These are phyloP conservation scores for Brachyistius frenatus DNA, from an alignment of 2,113 vertebrate genomes.

Conservation along the genomic window DNA sequence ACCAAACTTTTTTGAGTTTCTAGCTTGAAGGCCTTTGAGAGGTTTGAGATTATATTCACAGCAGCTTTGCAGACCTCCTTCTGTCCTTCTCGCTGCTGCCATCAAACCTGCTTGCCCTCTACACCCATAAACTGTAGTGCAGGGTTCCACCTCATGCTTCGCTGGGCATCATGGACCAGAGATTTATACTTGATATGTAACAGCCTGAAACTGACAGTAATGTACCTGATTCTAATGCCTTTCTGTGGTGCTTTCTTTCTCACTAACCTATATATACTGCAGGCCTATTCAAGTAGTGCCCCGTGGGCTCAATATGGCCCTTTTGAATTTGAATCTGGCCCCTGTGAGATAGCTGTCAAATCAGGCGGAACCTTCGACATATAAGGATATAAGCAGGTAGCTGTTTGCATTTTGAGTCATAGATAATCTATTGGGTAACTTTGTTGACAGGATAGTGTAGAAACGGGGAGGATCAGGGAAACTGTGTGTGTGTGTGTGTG, in stretches of 20 bases:
- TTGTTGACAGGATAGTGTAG: too few relatives aligned
- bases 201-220: constrained; percentile 41
- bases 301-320: too few relatives aligned
- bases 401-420: too few relatives aligned
- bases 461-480: too few relatives aligned
- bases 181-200: constrained; percentile 58
- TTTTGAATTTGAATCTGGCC: too few relatives aligned
- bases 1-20: constrained; percentile 51
- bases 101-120: constrained; percentile 51
- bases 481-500: too few relatives aligned
- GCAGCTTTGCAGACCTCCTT: constrained; percentile 53
- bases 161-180: constrained; percentile 58
- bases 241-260: constrained; percentile 10
- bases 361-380: too few relatives aligned
- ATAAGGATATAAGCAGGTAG: too few relatives aligned
- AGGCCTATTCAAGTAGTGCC: too few relatives aligned
- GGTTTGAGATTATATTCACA: constrained; percentile 40
- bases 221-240: constrained; percentile 23
- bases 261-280: constrained; percentile 1
- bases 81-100: constrained; percentile 53
- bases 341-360: too few relatives aligned
- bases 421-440: too few relatives aligned
- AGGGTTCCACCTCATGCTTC: constrained; percentile 62
- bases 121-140: constrained; percentile 59
- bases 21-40: constrained; percentile 12